Percentiles rank a stretch among this genome's conserved stretches.
These are phyloP conservation scores for Siniperca knerii DNA, from an alignment of 2,113 vertebrate species.

Conservation along the genomic window DNA sequence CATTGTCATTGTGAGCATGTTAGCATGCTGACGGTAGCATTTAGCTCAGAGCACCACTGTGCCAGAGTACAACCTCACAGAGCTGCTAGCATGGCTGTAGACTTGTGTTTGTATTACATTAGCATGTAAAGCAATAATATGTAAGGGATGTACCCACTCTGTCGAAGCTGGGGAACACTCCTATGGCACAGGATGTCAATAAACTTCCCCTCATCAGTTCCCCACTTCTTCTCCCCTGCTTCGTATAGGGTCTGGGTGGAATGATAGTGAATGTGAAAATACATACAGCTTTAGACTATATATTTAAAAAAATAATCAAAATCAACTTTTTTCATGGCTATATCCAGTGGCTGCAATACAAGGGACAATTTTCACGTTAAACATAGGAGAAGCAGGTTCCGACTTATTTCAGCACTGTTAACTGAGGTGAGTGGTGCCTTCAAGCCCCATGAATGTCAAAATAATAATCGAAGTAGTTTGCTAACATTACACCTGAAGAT, in stretches of 20 bases:
- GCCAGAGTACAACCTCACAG: neutral
- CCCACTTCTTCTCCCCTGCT: conserved; percentile 90
- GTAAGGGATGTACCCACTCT: conserved; percentile 75
- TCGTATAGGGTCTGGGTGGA: conserved; percentile 83
- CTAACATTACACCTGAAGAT: too few species aligned
- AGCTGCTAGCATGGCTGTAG: neutral
- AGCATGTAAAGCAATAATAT: neutral
- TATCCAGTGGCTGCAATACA: neutral
- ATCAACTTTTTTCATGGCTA: neutral
- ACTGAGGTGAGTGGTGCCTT: neutral
- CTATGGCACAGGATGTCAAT: conserved; percentile 87
- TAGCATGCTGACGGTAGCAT: neutral
- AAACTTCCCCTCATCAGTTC: conserved; percentile 88
- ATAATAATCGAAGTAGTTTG: neutral
- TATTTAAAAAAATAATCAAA: too few species aligned
- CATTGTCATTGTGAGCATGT: neutral
- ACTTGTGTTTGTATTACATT: neutral
- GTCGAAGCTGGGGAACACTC: conserved; percentile 87
- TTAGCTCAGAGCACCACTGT: neutral
- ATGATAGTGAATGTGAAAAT: neutral
- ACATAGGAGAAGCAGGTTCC: neutral
- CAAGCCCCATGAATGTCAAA: neutral
- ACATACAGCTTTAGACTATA: neutral
- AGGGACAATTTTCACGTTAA: neutral
- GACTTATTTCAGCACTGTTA: neutral